phyloP scores from a whole-genome alignment of 2,797 vertebrate genomes.

The Enteromius unitaeniatus region DNA sequence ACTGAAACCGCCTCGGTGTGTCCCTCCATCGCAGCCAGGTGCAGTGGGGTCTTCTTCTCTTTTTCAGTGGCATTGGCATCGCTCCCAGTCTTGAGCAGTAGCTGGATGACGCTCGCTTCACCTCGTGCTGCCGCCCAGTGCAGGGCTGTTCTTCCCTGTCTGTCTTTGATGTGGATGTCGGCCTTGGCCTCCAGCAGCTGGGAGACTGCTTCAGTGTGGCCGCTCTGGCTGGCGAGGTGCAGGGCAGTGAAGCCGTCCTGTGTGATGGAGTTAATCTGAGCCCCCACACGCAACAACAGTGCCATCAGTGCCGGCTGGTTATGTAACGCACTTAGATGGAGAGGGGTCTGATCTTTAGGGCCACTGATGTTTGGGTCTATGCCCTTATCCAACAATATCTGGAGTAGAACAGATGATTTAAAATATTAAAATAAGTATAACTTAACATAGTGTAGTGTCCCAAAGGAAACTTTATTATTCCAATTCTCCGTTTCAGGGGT shows the following conservation, averaged over 20 bases:
- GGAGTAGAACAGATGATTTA: conserved; percentile 53
- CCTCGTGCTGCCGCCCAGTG: conserved; percentile 75
- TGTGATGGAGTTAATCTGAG: conserved; percentile 73
- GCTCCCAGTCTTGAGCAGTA: conserved; percentile 74
- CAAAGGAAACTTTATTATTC: background rate
- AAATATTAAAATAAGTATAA: background rate
- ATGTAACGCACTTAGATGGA: conserved; percentile 76
- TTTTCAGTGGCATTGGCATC: conserved; percentile 74
- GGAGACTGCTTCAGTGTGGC: conserved; percentile 67
- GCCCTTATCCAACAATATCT: conserved; percentile 74
- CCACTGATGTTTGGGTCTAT: conserved; percentile 72
- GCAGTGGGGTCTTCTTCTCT: conserved; percentile 80
- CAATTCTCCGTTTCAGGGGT: background rate
- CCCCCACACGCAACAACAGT: conserved; percentile 71
- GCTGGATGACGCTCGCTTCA: conserved; percentile 64
- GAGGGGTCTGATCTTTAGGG: conserved; percentile 70
- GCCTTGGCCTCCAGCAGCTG: conserved; percentile 76
- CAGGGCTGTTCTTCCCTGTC: conserved; percentile 73
- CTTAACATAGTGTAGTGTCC: background rate
- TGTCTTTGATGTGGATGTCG: conserved; percentile 71
- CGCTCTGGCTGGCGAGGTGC: conserved; percentile 74
- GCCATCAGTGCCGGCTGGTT: conserved; percentile 65
- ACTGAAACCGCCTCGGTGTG: conserved; percentile 59
- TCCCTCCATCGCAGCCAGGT: conserved; percentile 74
- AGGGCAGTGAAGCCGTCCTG: conserved; percentile 75